A percentile compares a stretch with the other conserved stretches of the same genome.
Evolutionary conservation across 1,140 invertebrate genomes (phyloP).

Genomic region (Orius insidiosus): DNA sequence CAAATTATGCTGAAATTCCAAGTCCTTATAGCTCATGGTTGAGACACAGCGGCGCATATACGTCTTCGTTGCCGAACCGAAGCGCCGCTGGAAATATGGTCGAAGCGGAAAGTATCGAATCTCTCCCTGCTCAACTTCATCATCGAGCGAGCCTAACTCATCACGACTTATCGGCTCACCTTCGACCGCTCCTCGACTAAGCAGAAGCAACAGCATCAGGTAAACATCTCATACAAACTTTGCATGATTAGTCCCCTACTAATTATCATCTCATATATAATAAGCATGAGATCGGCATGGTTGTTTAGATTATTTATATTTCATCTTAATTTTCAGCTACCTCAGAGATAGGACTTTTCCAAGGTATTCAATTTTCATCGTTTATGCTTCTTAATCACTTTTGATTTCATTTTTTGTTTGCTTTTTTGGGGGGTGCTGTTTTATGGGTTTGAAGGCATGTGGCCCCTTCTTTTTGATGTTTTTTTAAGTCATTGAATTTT

Average conservation of each 20-base stretch:
- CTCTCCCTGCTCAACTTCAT: constrained; percentile 38
- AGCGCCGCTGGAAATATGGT: constrained; percentile 31
- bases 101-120: constrained; percentile 51
- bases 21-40: constrained; percentile 39
- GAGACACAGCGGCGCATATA: constrained; percentile 37
- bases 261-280: neutral
- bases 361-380: constrained; percentile 41
- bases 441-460: neutral
- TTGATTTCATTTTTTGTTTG: too few species aligned
- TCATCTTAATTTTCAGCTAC: constrained; percentile 37
- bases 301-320: constrained; percentile 9
- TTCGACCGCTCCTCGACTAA: constrained; percentile 47
- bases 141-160: constrained; percentile 68
- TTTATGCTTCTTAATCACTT: constrained; percentile 1
- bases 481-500: neutral
- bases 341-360: constrained; percentile 77
- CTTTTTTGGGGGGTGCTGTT: too few species aligned
- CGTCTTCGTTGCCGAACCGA: constrained; percentile 29
- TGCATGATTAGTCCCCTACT: neutral
- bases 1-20: constrained; percentile 34
- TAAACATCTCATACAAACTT: constrained; percentile 27
- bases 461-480: neutral
- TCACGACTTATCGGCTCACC: constrained; percentile 47
- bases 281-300: constrained; percentile 4
- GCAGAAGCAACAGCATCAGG: constrained; percentile 87